Evolutionary conservation across 2,888 invertebrate species (phyloP).

Genomic region (Cacoxenus indagator): DNA sequence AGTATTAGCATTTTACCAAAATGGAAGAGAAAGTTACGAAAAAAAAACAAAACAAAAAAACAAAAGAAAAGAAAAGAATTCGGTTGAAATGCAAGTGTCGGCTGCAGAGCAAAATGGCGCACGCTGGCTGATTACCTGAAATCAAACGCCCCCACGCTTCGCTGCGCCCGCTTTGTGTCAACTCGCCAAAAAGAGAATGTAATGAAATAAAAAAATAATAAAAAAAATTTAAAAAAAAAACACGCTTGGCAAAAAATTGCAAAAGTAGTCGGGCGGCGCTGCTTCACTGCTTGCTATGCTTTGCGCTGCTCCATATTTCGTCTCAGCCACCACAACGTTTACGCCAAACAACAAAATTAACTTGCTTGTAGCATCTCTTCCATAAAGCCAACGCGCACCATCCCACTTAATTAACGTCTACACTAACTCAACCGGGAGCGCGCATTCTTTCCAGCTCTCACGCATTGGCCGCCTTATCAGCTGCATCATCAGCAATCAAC

Average conservation of each 20-base stretch:
- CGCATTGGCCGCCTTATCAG: too few relatives aligned
- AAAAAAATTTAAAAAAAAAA: background rate
- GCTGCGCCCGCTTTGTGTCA: too few relatives aligned
- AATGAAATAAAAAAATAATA: background rate
- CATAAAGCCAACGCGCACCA: background rate
- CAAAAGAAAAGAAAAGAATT: too few relatives aligned
- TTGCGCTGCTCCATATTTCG: background rate
- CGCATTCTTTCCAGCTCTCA: background rate
- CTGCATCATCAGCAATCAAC: constrained; percentile 47
- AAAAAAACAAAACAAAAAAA: too few relatives aligned
- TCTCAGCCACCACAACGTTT: background rate
- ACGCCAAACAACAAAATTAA: too few relatives aligned
- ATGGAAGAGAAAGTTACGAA: too few relatives aligned
- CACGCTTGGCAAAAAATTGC: background rate
- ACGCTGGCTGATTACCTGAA: background rate
- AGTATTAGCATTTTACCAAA: too few relatives aligned
- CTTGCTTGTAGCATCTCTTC: background rate
- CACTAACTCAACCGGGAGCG: background rate
- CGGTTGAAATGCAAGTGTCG: too few relatives aligned
- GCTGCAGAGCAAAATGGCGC: background rate
- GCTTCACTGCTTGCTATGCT: too few relatives aligned
- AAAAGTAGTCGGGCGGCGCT: background rate
- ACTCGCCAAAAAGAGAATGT: background rate
- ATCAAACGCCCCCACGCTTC: too few relatives aligned
- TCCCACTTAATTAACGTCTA: background rate